phyloP scores from a whole-genome alignment of 2,797 vertebrate genomes.

The Coregonus sp. region DNA sequence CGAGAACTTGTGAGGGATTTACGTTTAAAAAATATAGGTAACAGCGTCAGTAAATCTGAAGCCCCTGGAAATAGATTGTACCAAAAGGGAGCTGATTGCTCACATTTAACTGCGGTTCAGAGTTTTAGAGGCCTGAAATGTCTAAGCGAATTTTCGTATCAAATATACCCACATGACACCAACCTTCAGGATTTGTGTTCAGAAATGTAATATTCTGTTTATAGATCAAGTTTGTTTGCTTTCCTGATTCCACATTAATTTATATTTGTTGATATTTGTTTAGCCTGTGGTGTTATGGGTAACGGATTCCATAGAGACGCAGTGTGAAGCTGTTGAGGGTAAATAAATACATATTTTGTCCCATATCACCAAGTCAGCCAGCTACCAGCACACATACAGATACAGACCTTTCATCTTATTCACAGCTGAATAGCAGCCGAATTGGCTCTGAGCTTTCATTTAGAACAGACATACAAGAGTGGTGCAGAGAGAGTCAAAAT shows the following conservation, averaged over 20 bases:
- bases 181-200: conserved; percentile 31
- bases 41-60: conserved; percentile 30
- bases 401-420: neutral
- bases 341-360: neutral
- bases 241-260: conserved; percentile 44
- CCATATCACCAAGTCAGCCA: neutral
- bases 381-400: neutral
- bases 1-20: conserved; percentile 24
- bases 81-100: conserved; percentile 22
- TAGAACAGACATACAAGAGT: neutral
- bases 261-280: conserved; percentile 51
- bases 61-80: conserved; percentile 23
- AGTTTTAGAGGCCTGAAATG: neutral
- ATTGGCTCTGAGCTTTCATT: neutral
- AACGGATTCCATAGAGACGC: conserved; percentile 30
- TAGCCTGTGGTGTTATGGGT: conserved; percentile 32
- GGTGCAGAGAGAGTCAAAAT: neutral
- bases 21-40: conserved; percentile 26
- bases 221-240: conserved; percentile 28
- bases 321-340: neutral
- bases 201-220: conserved; percentile 39
- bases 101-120: conserved; percentile 11
- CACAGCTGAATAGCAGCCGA: neutral
- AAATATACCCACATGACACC: neutral
- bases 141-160: neutral